Evolutionary conservation across 1,140 invertebrate genomes (phyloP), one percentile per base, ranked within the genome.

Genomic region (Sarcophaga bullata): DNA sequence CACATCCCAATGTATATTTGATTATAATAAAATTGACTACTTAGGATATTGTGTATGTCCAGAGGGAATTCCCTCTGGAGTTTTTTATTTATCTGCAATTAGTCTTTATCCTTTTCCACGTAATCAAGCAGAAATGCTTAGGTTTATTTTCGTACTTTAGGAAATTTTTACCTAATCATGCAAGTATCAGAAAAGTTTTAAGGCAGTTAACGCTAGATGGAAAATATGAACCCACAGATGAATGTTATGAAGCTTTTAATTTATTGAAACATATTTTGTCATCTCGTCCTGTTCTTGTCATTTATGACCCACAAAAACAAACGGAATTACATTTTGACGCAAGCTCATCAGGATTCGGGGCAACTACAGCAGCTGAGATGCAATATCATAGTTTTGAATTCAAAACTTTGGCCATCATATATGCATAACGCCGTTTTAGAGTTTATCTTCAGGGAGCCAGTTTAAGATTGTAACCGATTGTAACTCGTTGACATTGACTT

Each of bases 401-500:
- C 1, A 4, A 37, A 37, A 37, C 25, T 1, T 37, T 37, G 25
- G 25, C 25, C 25, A 37, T 37, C 4, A 37, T 37, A 37, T 37
- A 37, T 37, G 25, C 25, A 37, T 37, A 2, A 37, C 25, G 25
- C 25, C 25, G 25, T 37, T 37, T 37, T 37, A 37, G 4, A 37
- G 25, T 37, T 37, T 54, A 37, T 80, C 25, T 17, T 17, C 25
- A 54, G 19, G 52, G 25, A 19, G 58, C 25, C n/a, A 8, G 37
- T 80, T 80, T 15, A 54, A 52, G 8, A 58, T 54, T n/a, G 50
- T 46, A 37, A 80, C 52, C 13, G 78, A 80, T n/a, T 80, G 52
- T 80, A 58, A 80, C 50, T 80, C 50, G 6, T 37, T 80, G n/a
- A 52, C 47, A 17, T 5, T 80, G 4, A 37, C 25, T 37, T 37